These are phyloP conservation scores for Calameuta filiformis DNA, from an alignment of 2,888 invertebrate genomes.

Conservation along the genomic window DNA sequence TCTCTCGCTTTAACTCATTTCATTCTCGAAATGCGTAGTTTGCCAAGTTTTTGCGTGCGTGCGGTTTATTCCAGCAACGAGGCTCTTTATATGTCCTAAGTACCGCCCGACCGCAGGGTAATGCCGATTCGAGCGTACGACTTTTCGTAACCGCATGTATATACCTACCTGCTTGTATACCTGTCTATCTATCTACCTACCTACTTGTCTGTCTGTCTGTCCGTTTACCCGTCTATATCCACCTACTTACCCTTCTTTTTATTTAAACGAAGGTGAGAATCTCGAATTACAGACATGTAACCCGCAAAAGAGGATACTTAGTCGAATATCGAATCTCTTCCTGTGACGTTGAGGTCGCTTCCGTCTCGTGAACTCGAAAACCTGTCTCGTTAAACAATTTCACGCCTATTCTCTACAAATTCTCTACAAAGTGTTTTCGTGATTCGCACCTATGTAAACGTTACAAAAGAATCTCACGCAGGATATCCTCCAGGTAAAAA, in stretches of 20 bases:
- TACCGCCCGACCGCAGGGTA: conserved; percentile 21
- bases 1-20: conserved; percentile 23
- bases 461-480: neutral
- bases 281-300: neutral
- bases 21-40: conserved; percentile 27
- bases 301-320: neutral
- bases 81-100: conserved; percentile 31
- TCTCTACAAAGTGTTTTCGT: neutral
- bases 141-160: neutral
- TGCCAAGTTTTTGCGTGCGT: conserved; percentile 28
- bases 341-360: neutral
- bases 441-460: neutral
- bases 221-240: neutral
- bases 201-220: neutral
- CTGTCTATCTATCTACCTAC: neutral
- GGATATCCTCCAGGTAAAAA: neutral
- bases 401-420: no score
- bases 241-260: neutral
- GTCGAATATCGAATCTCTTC: neutral
- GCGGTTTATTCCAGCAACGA: conserved; percentile 33
- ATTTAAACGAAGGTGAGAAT: neutral
- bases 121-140: conserved; percentile 7
- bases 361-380: neutral
- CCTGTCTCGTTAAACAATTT: neutral
- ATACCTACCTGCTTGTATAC: neutral